phyloP scores from a whole-genome alignment of 2,888 invertebrate genomes.

The Parthenolecanium corni region DNA sequence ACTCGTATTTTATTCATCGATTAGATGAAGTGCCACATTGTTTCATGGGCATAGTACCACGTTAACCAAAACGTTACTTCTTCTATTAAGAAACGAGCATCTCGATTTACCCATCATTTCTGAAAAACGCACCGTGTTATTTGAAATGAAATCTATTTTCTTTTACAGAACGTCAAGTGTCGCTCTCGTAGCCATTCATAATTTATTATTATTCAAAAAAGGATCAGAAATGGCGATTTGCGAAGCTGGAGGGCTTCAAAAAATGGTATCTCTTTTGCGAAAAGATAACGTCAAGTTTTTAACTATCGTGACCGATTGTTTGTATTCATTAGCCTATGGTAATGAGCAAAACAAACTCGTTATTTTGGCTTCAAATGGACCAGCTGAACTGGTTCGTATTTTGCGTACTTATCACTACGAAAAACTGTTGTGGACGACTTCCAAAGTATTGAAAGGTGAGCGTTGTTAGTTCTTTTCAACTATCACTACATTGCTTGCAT shows the following conservation, averaged over 20 bases:
- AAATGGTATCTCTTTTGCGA: slow-evolving; percentile 90
- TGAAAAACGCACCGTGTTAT: too few relatives aligned
- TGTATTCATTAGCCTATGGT: slow-evolving; percentile 94
- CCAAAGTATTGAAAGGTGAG: slow-evolving; percentile 82
- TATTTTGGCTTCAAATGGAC: slow-evolving; percentile 90
- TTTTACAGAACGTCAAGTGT: neutral
- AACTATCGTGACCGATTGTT: slow-evolving; percentile 97
- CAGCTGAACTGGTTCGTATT: slow-evolving; percentile 90
- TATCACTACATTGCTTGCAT: too few relatives aligned
- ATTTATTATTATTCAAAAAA: slow-evolving; percentile 91
- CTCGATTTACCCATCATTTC: too few relatives aligned
- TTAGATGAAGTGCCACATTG: too few relatives aligned
- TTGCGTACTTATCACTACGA: slow-evolving; percentile 96
- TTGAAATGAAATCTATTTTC: too few relatives aligned
- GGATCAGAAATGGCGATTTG: slow-evolving; percentile 97
- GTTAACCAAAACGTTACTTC: too few relatives aligned
- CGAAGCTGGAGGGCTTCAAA: slow-evolving; percentile 89
- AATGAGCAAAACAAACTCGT: slow-evolving; percentile 97
- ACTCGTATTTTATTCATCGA: too few relatives aligned
- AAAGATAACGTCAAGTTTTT: slow-evolving; percentile 95
- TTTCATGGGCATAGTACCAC: too few relatives aligned
- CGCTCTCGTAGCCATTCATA: slow-evolving; percentile 93
- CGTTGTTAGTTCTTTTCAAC: too few relatives aligned
- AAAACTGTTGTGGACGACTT: slow-evolving; percentile 97
- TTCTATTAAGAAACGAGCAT: too few relatives aligned